Conservation (phyloP, 2,113 vertebrate genomes). For the Pycnonotus jocosus region DNA sequence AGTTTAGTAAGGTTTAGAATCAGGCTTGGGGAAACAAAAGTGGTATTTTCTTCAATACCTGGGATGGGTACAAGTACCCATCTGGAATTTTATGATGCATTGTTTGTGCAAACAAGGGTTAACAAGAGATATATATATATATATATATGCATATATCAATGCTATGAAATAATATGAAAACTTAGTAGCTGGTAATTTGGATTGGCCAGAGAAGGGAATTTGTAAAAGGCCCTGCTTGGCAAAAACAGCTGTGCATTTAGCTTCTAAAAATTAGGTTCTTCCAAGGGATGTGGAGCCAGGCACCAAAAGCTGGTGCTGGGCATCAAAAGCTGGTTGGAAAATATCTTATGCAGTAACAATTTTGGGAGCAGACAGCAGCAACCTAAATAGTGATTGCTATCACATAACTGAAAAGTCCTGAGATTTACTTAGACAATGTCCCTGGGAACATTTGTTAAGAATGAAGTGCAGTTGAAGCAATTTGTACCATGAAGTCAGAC, state of each 20-base stretch:
- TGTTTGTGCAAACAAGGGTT: neutral
- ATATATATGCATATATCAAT: neutral
- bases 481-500: conserved; percentile 39
- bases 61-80: neutral
- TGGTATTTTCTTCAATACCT: neutral
- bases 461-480: conserved; percentile 24
- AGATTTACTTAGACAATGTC: conserved; percentile 20
- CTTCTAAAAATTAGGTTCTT: neutral
- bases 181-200: neutral
- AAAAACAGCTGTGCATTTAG: neutral
- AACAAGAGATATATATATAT: neutral
- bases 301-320: neutral
- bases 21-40: neutral
- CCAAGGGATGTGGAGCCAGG: neutral
- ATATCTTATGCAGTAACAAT: neutral
- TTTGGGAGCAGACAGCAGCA: neutral
- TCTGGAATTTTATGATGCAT: neutral
- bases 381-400: neutral
- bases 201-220: neutral
- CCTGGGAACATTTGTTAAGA: neutral
- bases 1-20: neutral
- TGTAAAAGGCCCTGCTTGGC: neutral
- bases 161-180: neutral
- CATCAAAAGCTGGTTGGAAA: neutral
- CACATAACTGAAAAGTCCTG: conserved; percentile 9